phyloP scores from a whole-genome alignment of 2,888 invertebrate species.

The Pristionchus maxplancki region DNA sequence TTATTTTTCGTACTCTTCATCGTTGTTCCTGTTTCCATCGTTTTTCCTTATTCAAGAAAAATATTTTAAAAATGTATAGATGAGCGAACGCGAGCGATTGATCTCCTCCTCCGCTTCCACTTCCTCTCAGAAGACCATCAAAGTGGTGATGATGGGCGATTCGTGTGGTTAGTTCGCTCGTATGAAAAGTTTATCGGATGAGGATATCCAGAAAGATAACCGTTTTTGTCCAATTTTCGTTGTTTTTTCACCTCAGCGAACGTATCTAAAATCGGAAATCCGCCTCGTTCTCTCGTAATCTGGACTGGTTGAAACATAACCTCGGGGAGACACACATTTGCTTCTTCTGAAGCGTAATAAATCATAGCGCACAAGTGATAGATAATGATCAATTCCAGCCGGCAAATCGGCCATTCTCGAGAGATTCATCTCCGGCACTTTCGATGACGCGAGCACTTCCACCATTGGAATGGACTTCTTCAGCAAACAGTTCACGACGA shows the following conservation, averaged over 20 bases:
- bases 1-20: no score
- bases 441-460: constrained; percentile 58
- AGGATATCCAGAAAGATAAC: neutral
- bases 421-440: constrained; percentile 60
- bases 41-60: no score
- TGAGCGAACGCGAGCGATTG: constrained; percentile 18
- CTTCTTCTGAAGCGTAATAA: no score
- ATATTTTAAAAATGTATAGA: no score
- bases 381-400: constrained; percentile 53
- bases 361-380: no score
- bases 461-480: constrained; percentile 68
- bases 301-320: no score
- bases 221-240: no score
- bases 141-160: constrained; percentile 40
- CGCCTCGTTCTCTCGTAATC: no score
- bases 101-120: neutral
- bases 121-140: neutral
- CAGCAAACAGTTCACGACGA: constrained; percentile 60
- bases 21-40: no score
- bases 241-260: no score
- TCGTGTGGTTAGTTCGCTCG: neutral
- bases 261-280: no score
- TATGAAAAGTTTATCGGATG: neutral
- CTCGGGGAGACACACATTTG: no score
- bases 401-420: constrained; percentile 65